Evolutionary conservation across 2,888 invertebrate species (phyloP).

Genomic region (Sesamia inferens): DNA sequence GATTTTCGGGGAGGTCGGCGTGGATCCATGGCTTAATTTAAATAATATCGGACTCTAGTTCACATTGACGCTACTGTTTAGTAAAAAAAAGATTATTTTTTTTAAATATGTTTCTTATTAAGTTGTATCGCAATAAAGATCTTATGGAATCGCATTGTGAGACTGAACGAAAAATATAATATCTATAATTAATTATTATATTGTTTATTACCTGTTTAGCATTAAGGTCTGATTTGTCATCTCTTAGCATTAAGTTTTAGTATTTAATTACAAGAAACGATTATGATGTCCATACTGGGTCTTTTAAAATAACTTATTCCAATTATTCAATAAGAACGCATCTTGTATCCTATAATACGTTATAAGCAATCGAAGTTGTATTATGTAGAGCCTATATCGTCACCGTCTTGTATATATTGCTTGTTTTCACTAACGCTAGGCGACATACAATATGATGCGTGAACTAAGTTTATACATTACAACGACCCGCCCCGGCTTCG

Average conservation of each 20-base stretch:
- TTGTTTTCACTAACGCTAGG: not conserved
- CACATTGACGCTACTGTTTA: not conserved
- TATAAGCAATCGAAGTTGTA: conserved; percentile 1
- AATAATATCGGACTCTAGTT: not conserved
- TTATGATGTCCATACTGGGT: conserved; percentile 1
- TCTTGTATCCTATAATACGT: not conserved
- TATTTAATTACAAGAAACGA: conserved; percentile 33
- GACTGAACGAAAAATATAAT: conserved; percentile 26
- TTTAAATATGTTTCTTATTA: not conserved
- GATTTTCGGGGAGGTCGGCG: too few species aligned
- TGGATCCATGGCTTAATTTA: not conserved
- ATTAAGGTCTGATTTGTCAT: conserved; percentile 23
- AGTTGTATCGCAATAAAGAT: not conserved
- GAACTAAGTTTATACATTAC: not conserved
- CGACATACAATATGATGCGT: not conserved
- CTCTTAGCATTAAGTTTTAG: conserved; percentile 40
- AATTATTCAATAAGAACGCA: not conserved
- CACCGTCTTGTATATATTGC: not conserved
- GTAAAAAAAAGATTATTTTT: not conserved
- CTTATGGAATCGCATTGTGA: conserved; percentile 20
- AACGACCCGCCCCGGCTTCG: too few species aligned
- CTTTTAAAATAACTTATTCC: conserved; percentile 29
- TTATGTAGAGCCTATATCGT: conserved; percentile 1
- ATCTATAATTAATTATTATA: too few species aligned
- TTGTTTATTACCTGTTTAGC: conserved; percentile 5